phyloP scores from a whole-genome alignment of 2,888 invertebrate species.

The Dryomyza anilis region DNA sequence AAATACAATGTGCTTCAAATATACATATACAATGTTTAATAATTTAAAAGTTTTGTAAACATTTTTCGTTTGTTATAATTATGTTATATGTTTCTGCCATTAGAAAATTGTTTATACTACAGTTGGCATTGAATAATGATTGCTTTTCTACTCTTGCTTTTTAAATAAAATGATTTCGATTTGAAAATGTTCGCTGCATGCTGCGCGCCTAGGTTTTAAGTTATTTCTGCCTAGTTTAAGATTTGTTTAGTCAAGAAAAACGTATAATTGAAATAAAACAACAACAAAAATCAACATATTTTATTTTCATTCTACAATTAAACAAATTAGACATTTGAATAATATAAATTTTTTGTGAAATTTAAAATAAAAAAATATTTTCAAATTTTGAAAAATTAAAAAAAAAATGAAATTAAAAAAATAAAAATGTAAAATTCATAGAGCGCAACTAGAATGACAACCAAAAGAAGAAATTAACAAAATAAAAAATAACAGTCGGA shows the following conservation, averaged over 20 bases:
- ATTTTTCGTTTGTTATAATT: too few species aligned
- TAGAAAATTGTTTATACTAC: too few species aligned
- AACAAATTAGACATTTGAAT: constrained; percentile 48
- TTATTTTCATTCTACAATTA: constrained; percentile 53
- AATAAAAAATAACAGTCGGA: constrained; percentile 26
- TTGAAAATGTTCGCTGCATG: too few species aligned
- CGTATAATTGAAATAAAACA: constrained; percentile 29
- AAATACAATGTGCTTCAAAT: too few species aligned
- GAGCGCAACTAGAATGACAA: constrained; percentile 24
- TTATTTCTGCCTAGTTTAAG: background rate
- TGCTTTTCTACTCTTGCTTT: too few species aligned
- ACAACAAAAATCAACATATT: constrained; percentile 32
- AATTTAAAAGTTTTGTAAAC: too few species aligned
- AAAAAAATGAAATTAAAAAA: background rate
- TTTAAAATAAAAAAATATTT: constrained; percentile 37
- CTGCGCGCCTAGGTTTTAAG: constrained; percentile 25
- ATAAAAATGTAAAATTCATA: constrained; percentile 26
- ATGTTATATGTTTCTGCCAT: too few species aligned
- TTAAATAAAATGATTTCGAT: too few species aligned
- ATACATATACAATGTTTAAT: too few species aligned
- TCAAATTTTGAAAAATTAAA: constrained; percentile 1
- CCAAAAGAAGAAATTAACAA: constrained; percentile 28
- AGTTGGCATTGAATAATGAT: too few species aligned
- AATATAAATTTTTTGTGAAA: constrained; percentile 57
- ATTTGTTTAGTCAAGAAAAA: constrained; percentile 2